A percentile compares a stretch with the other conserved stretches of the same genome.
These are phyloP conservation scores for Chaetorhynchus papuensis DNA, from an alignment of 2,113 vertebrate genomes.

Conservation along the genomic window DNA sequence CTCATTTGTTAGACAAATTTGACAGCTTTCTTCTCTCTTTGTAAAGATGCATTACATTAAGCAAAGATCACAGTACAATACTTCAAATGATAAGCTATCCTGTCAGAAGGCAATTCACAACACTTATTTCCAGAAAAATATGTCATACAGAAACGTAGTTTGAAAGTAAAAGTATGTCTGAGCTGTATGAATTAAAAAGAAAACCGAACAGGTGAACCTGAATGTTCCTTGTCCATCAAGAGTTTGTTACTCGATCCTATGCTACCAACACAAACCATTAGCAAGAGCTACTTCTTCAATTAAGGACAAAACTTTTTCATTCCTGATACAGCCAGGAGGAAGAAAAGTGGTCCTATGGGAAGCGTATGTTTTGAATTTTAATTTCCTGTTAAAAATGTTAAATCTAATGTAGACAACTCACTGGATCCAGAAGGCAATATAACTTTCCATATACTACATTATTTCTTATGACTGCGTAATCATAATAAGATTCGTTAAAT, in stretches of 20 bases:
- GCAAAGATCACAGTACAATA: conserved; percentile 1
- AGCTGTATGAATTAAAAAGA: background rate
- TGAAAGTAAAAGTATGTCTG: background rate
- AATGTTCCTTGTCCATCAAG: background rate
- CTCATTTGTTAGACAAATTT: background rate
- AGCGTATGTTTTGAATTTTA: background rate
- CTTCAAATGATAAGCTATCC: background rate
- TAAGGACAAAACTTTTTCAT: background rate
- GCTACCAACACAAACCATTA: background rate
- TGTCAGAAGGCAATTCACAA: background rate
- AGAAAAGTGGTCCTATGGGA: background rate
- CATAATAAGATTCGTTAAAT: background rate
- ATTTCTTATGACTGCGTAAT: background rate
- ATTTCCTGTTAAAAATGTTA: background rate
- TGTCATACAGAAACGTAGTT: background rate
- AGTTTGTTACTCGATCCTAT: background rate
- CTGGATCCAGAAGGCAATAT: background rate
- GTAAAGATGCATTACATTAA: background rate
- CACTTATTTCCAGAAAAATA: background rate
- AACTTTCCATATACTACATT: background rate
- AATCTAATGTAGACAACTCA: background rate
- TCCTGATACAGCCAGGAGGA: background rate
- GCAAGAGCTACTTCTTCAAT: background rate
- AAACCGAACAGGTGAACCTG: background rate
- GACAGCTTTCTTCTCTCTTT: background rate